Percentiles rank a stretch among this genome's conserved stretches.
Evolutionary conservation across 2,888 invertebrate species (phyloP).

Genomic region (Hermaeophaga mercurialis): DNA sequence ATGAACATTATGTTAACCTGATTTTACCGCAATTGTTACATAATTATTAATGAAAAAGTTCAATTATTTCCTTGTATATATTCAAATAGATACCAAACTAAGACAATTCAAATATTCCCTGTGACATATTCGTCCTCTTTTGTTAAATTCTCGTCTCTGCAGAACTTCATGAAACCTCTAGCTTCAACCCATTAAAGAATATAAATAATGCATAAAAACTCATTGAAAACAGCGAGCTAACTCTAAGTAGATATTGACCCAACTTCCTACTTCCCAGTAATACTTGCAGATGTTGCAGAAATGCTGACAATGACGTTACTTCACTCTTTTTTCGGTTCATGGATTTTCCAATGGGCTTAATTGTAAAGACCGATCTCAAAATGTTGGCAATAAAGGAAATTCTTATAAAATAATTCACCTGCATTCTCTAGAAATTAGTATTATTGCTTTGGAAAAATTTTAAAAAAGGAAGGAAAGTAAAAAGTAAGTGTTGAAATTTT

Average conservation of each 20-base stretch:
- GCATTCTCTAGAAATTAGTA: too few relatives aligned
- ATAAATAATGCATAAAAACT: constrained; percentile 27
- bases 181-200: constrained; percentile 23
- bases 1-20: too few relatives aligned
- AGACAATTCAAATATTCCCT: not conserved
- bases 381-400: too few relatives aligned
- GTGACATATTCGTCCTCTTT: constrained; percentile 1
- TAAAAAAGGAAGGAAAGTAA: too few relatives aligned
- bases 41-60: too few relatives aligned
- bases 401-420: too few relatives aligned
- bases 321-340: constrained; percentile 3
- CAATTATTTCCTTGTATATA: too few relatives aligned
- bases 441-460: too few relatives aligned
- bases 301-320: constrained; percentile 15
- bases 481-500: too few relatives aligned
- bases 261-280: not conserved
- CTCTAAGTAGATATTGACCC: constrained; percentile 26
- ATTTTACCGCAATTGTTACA: too few relatives aligned
- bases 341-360: constrained; percentile 2
- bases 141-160: constrained; percentile 10
- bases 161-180: constrained; percentile 17
- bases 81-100: too few relatives aligned
- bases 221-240: constrained; percentile 24
- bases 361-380: not conserved
- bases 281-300: constrained; percentile 15